A percentile compares a stretch with the other conserved stretches of the same genome.
Conservation (phyloP, 2,888 invertebrate species). For the Drosophila differens region DNA sequence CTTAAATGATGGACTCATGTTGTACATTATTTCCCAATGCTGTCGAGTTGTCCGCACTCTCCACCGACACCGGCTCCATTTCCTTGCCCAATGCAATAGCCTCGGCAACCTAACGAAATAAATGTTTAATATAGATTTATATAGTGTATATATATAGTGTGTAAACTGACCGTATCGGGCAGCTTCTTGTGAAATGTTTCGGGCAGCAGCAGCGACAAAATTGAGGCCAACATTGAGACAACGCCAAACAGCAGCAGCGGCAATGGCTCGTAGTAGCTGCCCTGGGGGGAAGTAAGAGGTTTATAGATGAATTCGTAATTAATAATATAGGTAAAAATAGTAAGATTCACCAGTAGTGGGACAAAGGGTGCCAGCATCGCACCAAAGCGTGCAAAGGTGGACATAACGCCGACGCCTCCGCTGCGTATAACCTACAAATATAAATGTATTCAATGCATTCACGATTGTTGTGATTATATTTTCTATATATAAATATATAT, state of each 20-base stretch:
- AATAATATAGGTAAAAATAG: neutral
- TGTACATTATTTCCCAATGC: neutral
- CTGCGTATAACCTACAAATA: constrained; percentile 86
- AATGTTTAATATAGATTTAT: neutral
- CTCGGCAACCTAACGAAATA: constrained; percentile 68
- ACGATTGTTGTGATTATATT: neutral
- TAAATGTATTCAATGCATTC: neutral
- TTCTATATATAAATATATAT: neutral
- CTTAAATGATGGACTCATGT: constrained; percentile 23
- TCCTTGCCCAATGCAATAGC: constrained; percentile 65
- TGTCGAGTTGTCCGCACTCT: constrained; percentile 8
- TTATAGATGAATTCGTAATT: neutral
- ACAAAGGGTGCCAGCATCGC: constrained; percentile 88
- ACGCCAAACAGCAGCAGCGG: constrained; percentile 87
- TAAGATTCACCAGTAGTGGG: constrained; percentile 86
- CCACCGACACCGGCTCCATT: neutral
- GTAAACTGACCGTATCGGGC: constrained; percentile 87
- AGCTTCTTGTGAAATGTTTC: constrained; percentile 88
- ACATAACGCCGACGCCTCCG: constrained; percentile 88
- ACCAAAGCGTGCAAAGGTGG: constrained; percentile 87
- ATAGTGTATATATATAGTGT: neutral
- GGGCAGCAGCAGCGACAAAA: constrained; percentile 87
- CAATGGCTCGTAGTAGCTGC: constrained; percentile 86
- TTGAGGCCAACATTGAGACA: constrained; percentile 86
- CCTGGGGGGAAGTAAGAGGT: constrained; percentile 77